Base-by-base conservation (phyloP, 2,797 vertebrate species). In the Orestias chungarensis region DNA sequence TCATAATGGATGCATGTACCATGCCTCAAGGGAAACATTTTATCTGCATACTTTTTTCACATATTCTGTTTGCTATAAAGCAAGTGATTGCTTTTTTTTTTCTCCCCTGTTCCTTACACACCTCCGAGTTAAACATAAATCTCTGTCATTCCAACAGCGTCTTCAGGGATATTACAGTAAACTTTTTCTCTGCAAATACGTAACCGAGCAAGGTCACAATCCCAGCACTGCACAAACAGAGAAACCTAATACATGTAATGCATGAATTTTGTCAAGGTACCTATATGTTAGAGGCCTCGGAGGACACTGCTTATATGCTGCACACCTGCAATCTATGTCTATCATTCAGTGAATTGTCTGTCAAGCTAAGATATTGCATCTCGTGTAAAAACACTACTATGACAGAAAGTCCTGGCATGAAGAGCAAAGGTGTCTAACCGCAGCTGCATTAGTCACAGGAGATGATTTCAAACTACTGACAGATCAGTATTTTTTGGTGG, bases 11-110 rank as follows among this genome's bases (percentile, higher is more conserved):
- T 74, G 50, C 66, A 71, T 59, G 57, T 68, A 27, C 35, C 29
- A 61, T 44, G 69, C 77, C 78, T 76, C 20, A 44, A 70, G 72
- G 54, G 33, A 69, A 61, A 68, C 25, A 55, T 80, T 75, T 50
- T 64, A 61, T 64, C n/a, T 68, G 35, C 54, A 54, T 44, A 50
- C 70, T 54, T 59, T 62, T 62, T 70, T 68, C 12, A 74, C 50
- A 70, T 81, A 35, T 43, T 54, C 14, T 81, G 40, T 72, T 55
- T 52, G 57, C 29, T 55, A 61, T 6, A 46, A 71, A 57, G 4
- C 1, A 42, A 35, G 55, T 42, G 67, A 75, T 82, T 64, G 4
- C 33, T 6, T 23, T 64, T 31, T 20, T 64, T 23, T 44, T 66
- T 52, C 54, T 14, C 15, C 38, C 46, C 3, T 3, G 0, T 50